phyloP scores from a whole-genome alignment of 2,797 vertebrate genomes.

The Lycodopsis pacificus region DNA sequence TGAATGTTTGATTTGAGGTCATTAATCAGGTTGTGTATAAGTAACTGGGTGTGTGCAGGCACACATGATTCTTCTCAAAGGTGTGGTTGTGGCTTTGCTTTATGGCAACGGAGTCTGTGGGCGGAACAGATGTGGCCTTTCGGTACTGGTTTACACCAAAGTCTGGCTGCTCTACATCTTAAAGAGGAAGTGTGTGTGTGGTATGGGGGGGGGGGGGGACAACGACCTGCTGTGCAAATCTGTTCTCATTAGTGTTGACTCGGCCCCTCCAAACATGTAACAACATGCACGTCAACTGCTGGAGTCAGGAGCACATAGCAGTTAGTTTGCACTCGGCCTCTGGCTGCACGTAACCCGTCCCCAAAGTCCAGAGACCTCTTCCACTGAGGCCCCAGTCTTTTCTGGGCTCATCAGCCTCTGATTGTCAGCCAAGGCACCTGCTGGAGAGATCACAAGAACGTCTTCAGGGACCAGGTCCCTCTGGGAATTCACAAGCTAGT shows the following conservation, averaged over 20 bases:
- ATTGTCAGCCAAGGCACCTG: background rate
- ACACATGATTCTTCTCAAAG: background rate
- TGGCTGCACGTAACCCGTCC: slow-evolving; percentile 29
- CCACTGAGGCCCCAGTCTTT: background rate
- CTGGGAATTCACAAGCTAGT: background rate
- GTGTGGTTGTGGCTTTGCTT: slow-evolving; percentile 33
- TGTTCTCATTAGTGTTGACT: slow-evolving; percentile 72
- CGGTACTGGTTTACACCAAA: slow-evolving; percentile 54
- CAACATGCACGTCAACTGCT: slow-evolving; percentile 54
- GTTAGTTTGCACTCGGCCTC: slow-evolving; percentile 36
- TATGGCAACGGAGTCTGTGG: slow-evolving; percentile 20
- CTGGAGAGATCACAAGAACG: slow-evolving; percentile 3
- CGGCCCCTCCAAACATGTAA: slow-evolving; percentile 58
- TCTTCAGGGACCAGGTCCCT: background rate
- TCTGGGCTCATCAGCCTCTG: background rate
- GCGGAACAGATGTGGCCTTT: slow-evolving; percentile 68
- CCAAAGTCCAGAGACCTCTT: background rate
- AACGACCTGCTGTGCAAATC: slow-evolving; percentile 66
- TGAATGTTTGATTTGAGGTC: background rate
- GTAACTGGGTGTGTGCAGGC: slow-evolving; percentile 20
- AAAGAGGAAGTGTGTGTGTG: slow-evolving; percentile 51
- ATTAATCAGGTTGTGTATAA: background rate
- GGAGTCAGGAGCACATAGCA: slow-evolving; percentile 24
- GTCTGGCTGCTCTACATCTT: slow-evolving; percentile 61
- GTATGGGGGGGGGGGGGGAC: slow-evolving; percentile 30